phyloP scores from a whole-genome alignment of 1,140 invertebrate species.

The Drosophila lacteicornis region DNA sequence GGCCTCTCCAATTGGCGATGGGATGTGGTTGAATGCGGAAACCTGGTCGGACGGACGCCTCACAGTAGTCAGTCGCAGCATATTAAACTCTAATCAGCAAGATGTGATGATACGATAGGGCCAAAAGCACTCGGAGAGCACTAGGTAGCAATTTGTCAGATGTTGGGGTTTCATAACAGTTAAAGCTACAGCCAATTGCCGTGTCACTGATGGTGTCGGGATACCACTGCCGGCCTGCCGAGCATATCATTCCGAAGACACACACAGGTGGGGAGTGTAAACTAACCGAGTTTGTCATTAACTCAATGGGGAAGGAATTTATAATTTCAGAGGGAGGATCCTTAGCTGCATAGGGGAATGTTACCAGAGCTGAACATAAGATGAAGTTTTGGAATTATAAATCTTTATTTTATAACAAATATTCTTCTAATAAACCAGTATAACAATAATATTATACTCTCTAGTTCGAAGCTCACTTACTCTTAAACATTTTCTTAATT shows the following conservation, averaged over 20 bases:
- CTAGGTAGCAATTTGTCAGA: conserved; percentile 69
- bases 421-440: too few relatives aligned
- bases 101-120: conserved; percentile 72
- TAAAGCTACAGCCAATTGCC: conserved; percentile 59
- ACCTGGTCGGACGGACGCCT: conserved; percentile 48
- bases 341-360: background rate
- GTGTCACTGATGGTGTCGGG: conserved; percentile 53
- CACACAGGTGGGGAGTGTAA: conserved; percentile 41
- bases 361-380: background rate
- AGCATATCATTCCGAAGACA: conserved; percentile 30
- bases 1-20: conserved; percentile 47
- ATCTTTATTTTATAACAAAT: too few relatives aligned
- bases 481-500: background rate
- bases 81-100: conserved; percentile 69
- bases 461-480: background rate
- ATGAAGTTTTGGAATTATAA: too few relatives aligned
- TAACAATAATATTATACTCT: too few relatives aligned
- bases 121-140: conserved; percentile 35
- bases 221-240: conserved; percentile 20
- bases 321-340: conserved; percentile 16
- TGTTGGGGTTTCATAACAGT: conserved; percentile 69
- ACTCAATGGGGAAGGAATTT: conserved; percentile 9
- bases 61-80: conserved; percentile 47
- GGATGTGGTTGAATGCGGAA: conserved; percentile 68
- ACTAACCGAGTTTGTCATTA: conserved; percentile 22